Base-by-base conservation (phyloP, 2,888 invertebrate species). In the Drosophila multiciliata region DNA sequence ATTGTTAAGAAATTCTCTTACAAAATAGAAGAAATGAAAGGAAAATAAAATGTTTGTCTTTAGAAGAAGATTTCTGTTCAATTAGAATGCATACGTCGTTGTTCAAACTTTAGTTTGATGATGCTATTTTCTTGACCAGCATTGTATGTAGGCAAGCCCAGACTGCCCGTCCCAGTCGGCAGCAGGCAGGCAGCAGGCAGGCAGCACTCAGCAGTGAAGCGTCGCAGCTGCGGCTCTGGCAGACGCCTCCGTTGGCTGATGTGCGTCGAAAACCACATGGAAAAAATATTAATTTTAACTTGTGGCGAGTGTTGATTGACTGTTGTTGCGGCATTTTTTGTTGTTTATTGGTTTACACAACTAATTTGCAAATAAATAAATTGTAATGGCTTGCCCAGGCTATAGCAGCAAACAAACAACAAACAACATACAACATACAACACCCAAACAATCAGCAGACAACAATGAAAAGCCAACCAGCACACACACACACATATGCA, bases 301-400 rank as follows among this genome's bases (percentile, higher is more conserved):
- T 78, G 69, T 53, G 61, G 66, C 60, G 59, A 55, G 57, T 66
- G 69, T 66, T 68, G 77, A 77, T 73, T 62, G 73, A 67, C 55
- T 81, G 59, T 68, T 66, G 66, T 66, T 70, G 57, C 38, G 61
- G 58, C 42, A 26, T 33, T 53, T 63, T 66, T 40, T 74, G 59
- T 72, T 79, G 73, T 66, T 77, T 77, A 71, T 80, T 82, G 82
- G 77, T 82, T 83, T 77, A 79, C 80, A 61, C 62, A 75, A 77
- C 66, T 77, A 77, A 83, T 83, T 83, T 82, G 82, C 84, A 70
- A 70, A 57, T 66, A 66, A 75, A 80, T 73, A 70, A 70, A 65
- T 73, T 72, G 66, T 73, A 82, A 71, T 62, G 66, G 45, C 69
- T 64, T 50, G 35, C 54, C 63, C 57, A 62, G 69, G 52, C 52